Evolutionary conservation across 2,113 vertebrate genomes (phyloP).

Genomic region (Edolisoma coerulescens): DNA sequence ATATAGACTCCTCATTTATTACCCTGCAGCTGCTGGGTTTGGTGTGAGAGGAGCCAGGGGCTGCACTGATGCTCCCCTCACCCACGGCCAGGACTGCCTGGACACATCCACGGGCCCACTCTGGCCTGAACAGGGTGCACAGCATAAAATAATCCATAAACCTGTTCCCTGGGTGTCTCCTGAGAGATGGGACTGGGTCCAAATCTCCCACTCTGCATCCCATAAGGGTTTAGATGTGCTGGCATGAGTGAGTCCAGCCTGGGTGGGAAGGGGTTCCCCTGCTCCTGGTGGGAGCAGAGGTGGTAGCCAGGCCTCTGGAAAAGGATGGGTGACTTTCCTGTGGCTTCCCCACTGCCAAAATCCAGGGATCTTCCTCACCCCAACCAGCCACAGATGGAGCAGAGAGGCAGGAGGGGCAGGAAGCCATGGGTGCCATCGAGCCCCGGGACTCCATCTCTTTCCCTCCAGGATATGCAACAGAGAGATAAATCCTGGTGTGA

Average conservation of each 20-base stretch:
- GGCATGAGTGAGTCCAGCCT: background rate
- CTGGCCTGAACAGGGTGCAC: background rate
- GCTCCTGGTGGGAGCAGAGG: background rate
- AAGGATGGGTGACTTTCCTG: background rate
- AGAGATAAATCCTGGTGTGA: background rate
- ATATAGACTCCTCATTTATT: conserved; percentile 66
- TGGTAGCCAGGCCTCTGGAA: background rate
- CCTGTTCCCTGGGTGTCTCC: background rate
- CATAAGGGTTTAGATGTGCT: background rate
- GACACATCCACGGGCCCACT: background rate
- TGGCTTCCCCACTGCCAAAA: background rate
- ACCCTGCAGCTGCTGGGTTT: conserved; percentile 18
- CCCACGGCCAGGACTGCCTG: background rate
- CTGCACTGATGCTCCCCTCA: background rate
- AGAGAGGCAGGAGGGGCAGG: background rate
- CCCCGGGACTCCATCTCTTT: background rate
- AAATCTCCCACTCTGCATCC: background rate
- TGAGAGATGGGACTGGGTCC: background rate
- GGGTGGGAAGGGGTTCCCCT: background rate
- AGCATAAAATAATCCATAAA: background rate
- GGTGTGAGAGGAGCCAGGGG: background rate
- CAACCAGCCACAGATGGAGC: background rate
- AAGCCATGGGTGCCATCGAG: background rate
- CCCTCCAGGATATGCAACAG: background rate
- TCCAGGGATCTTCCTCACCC: background rate